A percentile compares a stretch with the other conserved stretches of the same genome.
phyloP scores from a whole-genome alignment of 2,888 invertebrate genomes.

The Matsumyia berberina region DNA sequence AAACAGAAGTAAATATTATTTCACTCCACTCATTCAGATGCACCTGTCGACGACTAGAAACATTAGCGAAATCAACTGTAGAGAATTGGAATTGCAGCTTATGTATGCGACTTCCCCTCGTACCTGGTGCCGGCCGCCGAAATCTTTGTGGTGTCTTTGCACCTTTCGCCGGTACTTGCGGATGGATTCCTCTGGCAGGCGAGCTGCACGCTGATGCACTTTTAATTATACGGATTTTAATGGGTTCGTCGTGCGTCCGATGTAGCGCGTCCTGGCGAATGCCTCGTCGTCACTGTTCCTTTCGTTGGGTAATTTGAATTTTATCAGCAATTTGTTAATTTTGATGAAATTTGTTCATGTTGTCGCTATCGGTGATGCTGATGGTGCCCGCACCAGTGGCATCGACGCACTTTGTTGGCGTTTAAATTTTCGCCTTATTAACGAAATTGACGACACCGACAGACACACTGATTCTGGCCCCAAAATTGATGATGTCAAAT shows the following conservation, averaged over 20 bases:
- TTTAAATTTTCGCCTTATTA: conserved; percentile 76
- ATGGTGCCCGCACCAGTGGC: conserved; percentile 1
- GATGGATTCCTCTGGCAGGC: conserved; percentile 33
- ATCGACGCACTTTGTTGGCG: conserved; percentile 55
- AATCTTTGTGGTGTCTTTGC: conserved; percentile 70
- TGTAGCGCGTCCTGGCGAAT: conserved; percentile 20
- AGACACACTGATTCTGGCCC: conserved; percentile 36
- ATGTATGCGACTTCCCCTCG: conserved; percentile 45
- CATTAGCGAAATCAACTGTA: conserved; percentile 75
- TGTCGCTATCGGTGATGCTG: conserved; percentile 9
- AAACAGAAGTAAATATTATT: conserved; percentile 54
- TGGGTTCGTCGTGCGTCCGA: conserved; percentile 59
- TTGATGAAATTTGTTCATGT: conserved; percentile 57
- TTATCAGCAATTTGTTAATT: conserved; percentile 72
- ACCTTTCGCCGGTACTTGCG: conserved; percentile 65
- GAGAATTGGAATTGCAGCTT: conserved; percentile 70
- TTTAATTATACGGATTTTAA: conserved; percentile 76
- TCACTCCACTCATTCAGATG: conserved; percentile 1
- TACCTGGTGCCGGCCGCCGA: conserved; percentile 35
- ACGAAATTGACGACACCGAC: conserved; percentile 68
- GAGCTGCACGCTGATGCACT: conserved; percentile 67
- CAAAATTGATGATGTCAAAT: conserved; percentile 60
- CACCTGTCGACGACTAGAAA: conserved; percentile 67
- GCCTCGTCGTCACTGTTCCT: conserved; percentile 18
- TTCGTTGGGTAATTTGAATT: conserved; percentile 64